Evolutionary conservation across 2,113 vertebrate genomes (phyloP), one percentile per base, ranked within the genome.

Genomic region (Melanostigma gelatinosum): DNA sequence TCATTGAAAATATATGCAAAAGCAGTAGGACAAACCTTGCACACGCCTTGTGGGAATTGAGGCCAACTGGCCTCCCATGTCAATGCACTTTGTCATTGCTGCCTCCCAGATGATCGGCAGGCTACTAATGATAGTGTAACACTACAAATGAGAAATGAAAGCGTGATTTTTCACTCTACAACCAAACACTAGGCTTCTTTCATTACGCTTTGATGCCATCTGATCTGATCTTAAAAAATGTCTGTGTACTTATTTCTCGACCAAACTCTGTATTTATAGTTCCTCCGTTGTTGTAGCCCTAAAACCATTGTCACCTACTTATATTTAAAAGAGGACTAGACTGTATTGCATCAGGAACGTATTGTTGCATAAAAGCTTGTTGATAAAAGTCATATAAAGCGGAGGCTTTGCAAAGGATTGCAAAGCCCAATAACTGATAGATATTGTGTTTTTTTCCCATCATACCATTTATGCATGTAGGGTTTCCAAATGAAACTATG

Each of bases 91-190:
- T 72, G 76, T 88, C 70, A 96, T 94, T 46, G 97, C 96, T 0
- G 94, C 91, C 32, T 92, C 84, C 98, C 97, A 99, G 18, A 73
- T 93, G 81, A 90, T 78, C 77, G 29, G 90, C 0, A 89, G 92
- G 77, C 83, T 87, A 20, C 0, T 95, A 79, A 94, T 93, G 42
- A 97, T 79, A 86, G 74, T 96, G 86, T 97, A 97, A 88, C 98
- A 99, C 98, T 99, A 74, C n/a, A 27, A 32, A 69, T 7, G 36
- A 64, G 1, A 77, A 61, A 84, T 65, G 0, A 32, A 46, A 57
- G 7, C 1, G 4, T 32, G 6, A 27, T 9, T 85, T 40, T 60
- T 63, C 15, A 24, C 13, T 55, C 4, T 55, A 27, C 20, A 80
- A 18, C 8, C 15, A 62, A 20, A 38, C 11, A 16, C 4, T 36